Evolutionary conservation across 2,888 invertebrate species (phyloP), one percentile per base, ranked within the genome.

Genomic region (Crioceris asparagi): DNA sequence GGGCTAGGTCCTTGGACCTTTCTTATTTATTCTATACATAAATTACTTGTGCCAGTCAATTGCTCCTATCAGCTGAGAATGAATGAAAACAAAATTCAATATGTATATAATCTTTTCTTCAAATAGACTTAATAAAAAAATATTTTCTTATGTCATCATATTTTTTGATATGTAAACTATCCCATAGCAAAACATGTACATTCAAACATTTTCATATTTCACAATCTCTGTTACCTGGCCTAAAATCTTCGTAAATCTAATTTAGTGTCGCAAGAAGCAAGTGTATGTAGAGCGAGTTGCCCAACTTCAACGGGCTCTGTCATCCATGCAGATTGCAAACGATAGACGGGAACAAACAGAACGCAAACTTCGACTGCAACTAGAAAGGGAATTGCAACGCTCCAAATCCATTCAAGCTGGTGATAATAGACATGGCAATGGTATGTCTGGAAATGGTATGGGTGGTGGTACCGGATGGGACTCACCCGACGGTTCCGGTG

Each of bases 321-420:
- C 79, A 11, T 81, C 84, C 36, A 71, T 88, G 49, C 86, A 90
- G 63, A 74, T 82, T 48, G 85, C 86, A 5, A 83, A 83, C 53
- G 88, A 91, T 57, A 72, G 86, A 48, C 74, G 88, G 43, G 86
- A 91, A 60, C 83, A 83, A 61, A 83, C 85, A 29, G 87, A 91
- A 66, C 73, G 83, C 51, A 84, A 85, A 59, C 70, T 92, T 46
- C 70, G 90, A 40, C 75, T 83, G 25, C 87, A 90, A 57, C 72
- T 91, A 16, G 91, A 92, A 62, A 75, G 79, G 51, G 91, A 92
- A 64, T 69, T 92, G 44, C 78, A 83, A 53, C 69, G 74, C 59
- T 69, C 62, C 26, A 61, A 66, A 46, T 55, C 53, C 40, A 7
- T 21, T 21, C 6, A 21, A 21, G 21, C 6, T 7, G 21, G 6